Percentiles rank a stretch among this genome's conserved stretches.
Evolutionary conservation across 2,888 invertebrate genomes (phyloP).

Genomic region (Octodonta nipae): DNA sequence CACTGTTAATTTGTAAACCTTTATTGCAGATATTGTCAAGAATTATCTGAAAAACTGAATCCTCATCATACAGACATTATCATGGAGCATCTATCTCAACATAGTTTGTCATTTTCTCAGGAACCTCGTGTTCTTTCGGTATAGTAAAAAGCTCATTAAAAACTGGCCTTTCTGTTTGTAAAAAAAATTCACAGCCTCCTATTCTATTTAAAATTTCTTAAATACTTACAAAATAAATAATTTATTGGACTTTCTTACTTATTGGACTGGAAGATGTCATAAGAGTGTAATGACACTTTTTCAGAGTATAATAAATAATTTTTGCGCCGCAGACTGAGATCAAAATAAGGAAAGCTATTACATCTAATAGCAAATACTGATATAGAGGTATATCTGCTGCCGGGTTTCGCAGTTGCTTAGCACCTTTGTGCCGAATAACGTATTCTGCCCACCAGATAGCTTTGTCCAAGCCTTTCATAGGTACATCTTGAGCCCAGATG

Average conservation of each 20-base stretch:
- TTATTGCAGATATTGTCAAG: no score
- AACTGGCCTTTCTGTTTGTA: no score
- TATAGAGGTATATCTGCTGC: constrained; percentile 7
- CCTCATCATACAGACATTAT: no score
- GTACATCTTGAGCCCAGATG: constrained; percentile 2
- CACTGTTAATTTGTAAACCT: no score
- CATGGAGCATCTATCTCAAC: no score
- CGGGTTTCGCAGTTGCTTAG: constrained; percentile 6
- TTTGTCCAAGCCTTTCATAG: constrained; percentile 9
- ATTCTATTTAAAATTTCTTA: no score
- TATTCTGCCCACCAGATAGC: constrained; percentile 11
- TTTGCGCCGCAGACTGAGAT: neutral
- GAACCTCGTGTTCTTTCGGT: no score
- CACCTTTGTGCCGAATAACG: constrained; percentile 7
- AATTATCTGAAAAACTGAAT: no score
- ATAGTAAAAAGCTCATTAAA: no score
- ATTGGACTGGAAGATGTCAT: neutral
- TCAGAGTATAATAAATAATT: neutral
- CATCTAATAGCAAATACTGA: constrained; percentile 8
- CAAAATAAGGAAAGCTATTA: constrained; percentile 1
- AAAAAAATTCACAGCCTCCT: no score
- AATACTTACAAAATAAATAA: no score
- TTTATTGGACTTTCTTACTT: neutral
- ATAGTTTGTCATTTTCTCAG: no score
- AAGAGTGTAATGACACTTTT: neutral